Evolutionary conservation across 2,888 invertebrate species (phyloP), one percentile per base, ranked within the genome.

Genomic region (Cryptops parisi): DNA sequence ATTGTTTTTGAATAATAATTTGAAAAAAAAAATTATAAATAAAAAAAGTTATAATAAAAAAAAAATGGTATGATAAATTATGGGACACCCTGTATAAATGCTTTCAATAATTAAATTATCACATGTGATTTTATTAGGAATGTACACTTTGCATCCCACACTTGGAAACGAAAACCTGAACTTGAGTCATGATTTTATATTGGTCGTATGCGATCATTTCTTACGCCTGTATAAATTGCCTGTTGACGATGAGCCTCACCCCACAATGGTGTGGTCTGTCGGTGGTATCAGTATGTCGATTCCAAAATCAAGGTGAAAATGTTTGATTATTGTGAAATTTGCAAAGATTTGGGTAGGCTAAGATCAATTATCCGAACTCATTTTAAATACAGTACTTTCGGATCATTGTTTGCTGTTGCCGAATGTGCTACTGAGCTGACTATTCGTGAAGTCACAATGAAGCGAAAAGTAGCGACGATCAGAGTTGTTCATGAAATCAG

Each of bases 371-470:
- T n/a, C n/a, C n/a, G n/a, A n/a, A n/a, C n/a, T n/a, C n/a, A n/a
- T n/a, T n/a, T n/a, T n/a, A n/a, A n/a, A n/a, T n/a, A n/a, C 27
- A 52, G 52, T 26, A 22, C 25, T 26, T 52, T 52, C 26, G 52
- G 52, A 5, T 15, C 52, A 9, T 9, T 43, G 26, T 52, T 52
- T 27, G 52, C 52, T 26, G 38, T 52, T 21, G 52, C 52, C 2
- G 52, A 52, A 21, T 15, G 25, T 26, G 44, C 52, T 1, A 26
- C 44, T 3, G 33, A 26, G 2, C 26, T 52, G 19, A 52, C 43
- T 3, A 4, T 52, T 3, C 43, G 52, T 2, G n/a, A 52, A 43
- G 45, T 52, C 4, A 12, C 46, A 9, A 4, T 9, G 12, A 17
- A 27, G 2, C 25, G 27, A 19, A 43, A 12, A n/a, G 26, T 15